Conservation (phyloP, 2,113 vertebrate genomes). For the Ctenodactylus gundi region DNA sequence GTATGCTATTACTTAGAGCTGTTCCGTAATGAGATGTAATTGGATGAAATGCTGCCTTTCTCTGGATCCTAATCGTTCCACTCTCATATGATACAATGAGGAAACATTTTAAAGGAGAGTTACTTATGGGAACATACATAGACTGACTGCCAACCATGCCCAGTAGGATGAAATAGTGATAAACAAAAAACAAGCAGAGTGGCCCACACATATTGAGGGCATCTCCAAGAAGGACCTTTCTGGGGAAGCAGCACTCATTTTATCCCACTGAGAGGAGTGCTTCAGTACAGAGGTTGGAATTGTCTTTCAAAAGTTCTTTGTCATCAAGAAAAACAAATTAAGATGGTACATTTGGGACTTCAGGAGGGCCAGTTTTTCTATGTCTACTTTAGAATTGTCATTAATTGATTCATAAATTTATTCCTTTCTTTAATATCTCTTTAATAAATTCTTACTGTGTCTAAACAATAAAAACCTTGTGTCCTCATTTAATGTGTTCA, state of each 20-base stretch:
- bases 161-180: not conserved
- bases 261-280: not conserved
- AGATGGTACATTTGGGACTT: not conserved
- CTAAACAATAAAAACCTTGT: accelerated
- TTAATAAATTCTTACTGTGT: not conserved
- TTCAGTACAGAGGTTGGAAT: not conserved
- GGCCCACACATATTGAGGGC: not conserved
- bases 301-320: not conserved
- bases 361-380: not conserved
- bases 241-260: too few species aligned
- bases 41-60: not conserved
- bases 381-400: not conserved
- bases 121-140: not conserved
- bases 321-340: not conserved
- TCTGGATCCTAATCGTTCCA: not conserved
- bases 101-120: not conserved
- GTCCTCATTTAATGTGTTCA: not conserved
- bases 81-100: not conserved
- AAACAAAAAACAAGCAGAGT: not conserved
- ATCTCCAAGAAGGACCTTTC: not conserved
- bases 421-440: not conserved
- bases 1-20: not conserved
- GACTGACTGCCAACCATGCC: not conserved
- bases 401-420: not conserved
- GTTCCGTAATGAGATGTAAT: not conserved